These are phyloP conservation scores for Pachyrhynchus sulphureomaculatus DNA, from an alignment of 1,140 invertebrate genomes.

Conservation along the genomic window DNA sequence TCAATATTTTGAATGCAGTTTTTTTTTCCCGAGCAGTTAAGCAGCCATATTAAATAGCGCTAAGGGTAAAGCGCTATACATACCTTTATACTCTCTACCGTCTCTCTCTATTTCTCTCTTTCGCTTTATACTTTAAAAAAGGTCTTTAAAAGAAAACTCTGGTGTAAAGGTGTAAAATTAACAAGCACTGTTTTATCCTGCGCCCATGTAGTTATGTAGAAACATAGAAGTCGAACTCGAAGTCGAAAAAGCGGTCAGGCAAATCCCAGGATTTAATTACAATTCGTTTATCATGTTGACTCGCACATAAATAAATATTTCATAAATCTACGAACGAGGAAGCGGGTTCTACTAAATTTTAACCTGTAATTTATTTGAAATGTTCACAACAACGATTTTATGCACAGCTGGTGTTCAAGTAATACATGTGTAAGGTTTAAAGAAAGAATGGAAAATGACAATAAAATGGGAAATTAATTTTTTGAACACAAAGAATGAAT, in stretches of 20 bases:
- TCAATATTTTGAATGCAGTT: no score
- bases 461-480: constrained; percentile 5
- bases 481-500: background rate
- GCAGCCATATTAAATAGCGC: no score
- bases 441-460: constrained; percentile 14
- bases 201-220: background rate
- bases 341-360: constrained; percentile 19
- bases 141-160: no score
- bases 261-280: constrained; percentile 19
- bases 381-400: constrained; percentile 27
- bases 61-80: no score
- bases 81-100: no score
- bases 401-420: constrained; percentile 20
- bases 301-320: constrained; percentile 13
- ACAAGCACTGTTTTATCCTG: no score
- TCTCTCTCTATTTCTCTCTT: no score
- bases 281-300: constrained; percentile 10
- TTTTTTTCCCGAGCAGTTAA: no score
- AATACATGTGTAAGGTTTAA: constrained; percentile 23
- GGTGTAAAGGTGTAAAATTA: no score
- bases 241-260: constrained; percentile 12
- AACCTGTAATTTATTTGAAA: constrained; percentile 20
- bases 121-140: no score
- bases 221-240: no score
- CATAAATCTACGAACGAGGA: constrained; percentile 24